Percentiles rank a stretch among this genome's conserved stretches.
These are phyloP conservation scores for Phrynocephalus vlangalii DNA, from an alignment of 2,797 vertebrate genomes.

Conservation along the genomic window DNA sequence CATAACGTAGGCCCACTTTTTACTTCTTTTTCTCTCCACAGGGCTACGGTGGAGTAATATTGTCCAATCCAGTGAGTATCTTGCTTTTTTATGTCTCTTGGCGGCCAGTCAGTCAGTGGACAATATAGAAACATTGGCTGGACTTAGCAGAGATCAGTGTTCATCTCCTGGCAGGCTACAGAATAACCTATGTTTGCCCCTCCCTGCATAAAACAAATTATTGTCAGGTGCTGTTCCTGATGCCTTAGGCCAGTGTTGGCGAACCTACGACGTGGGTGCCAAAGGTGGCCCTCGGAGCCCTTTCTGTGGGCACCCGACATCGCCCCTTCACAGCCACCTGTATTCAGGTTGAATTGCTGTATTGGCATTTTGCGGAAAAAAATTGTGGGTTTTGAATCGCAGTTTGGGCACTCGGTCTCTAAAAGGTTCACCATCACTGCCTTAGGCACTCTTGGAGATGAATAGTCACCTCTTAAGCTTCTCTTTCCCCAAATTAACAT, in stretches of 20 bases:
- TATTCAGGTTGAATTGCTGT: too few species aligned
- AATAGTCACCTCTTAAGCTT: neutral
- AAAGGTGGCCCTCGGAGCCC: too few species aligned
- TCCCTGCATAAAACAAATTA: neutral
- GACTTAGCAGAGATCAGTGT: neutral
- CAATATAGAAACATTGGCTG: too few species aligned
- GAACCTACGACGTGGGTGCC: too few species aligned
- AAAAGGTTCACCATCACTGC: too few species aligned
- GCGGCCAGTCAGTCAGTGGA: too few species aligned
- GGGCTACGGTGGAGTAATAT: neutral
- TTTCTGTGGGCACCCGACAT: too few species aligned
- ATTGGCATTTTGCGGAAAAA: too few species aligned
- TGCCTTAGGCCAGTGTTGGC: too few species aligned
- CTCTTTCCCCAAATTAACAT: neutral
- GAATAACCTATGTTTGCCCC: neutral
- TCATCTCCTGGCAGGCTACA: neutral
- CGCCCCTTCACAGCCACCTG: too few species aligned
- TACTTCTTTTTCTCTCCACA: neutral
- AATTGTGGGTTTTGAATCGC: too few species aligned
- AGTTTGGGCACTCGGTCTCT: too few species aligned
- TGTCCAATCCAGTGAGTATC: constrained; percentile 34
- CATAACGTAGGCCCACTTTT: neutral
- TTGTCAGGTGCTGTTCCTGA: neutral
- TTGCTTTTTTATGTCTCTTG: neutral
- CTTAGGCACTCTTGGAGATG: neutral